Percentiles rank a stretch among this genome's conserved stretches.
phyloP scores from a whole-genome alignment of 2,888 invertebrate species.

The Calliopum simillimum region DNA sequence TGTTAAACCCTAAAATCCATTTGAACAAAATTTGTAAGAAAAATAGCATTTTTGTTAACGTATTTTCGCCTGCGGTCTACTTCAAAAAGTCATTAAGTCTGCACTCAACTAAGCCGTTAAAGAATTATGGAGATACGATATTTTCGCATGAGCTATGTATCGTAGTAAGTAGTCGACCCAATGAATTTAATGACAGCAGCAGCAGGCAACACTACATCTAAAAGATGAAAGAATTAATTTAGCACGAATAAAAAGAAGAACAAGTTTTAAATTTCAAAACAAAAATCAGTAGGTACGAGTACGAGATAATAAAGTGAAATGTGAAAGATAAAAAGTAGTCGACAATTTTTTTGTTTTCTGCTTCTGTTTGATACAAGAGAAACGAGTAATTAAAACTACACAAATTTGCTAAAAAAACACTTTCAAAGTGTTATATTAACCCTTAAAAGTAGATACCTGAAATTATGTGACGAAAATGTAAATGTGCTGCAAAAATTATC shows the following conservation, averaged over 20 bases:
- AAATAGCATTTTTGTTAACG: not conserved
- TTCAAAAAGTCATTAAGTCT: too few species aligned
- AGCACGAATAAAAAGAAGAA: constrained; percentile 33
- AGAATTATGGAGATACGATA: constrained; percentile 8
- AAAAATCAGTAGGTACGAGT: constrained; percentile 27
- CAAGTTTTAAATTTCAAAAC: constrained; percentile 31
- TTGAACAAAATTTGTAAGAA: not conserved
- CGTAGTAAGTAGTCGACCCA: too few species aligned
- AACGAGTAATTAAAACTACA: too few species aligned
- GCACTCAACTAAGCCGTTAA: too few species aligned
- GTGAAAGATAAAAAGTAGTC: constrained; percentile 31
- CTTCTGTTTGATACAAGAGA: too few species aligned
- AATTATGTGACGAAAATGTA: too few species aligned
- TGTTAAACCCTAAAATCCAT: not conserved
- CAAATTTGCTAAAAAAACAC: too few species aligned
- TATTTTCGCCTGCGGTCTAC: too few species aligned
- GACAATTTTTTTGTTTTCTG: not conserved
- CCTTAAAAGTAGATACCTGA: too few species aligned
- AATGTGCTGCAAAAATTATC: too few species aligned
- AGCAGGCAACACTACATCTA: too few species aligned
- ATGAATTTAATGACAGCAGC: constrained; percentile 28
- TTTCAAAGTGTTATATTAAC: too few species aligned
- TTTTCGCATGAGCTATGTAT: constrained; percentile 16
- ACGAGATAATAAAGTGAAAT: constrained; percentile 29
- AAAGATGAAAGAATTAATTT: constrained; percentile 42